Conservation (phyloP, 2,888 invertebrate genomes). For the Nesidiocoris tenuis region DNA sequence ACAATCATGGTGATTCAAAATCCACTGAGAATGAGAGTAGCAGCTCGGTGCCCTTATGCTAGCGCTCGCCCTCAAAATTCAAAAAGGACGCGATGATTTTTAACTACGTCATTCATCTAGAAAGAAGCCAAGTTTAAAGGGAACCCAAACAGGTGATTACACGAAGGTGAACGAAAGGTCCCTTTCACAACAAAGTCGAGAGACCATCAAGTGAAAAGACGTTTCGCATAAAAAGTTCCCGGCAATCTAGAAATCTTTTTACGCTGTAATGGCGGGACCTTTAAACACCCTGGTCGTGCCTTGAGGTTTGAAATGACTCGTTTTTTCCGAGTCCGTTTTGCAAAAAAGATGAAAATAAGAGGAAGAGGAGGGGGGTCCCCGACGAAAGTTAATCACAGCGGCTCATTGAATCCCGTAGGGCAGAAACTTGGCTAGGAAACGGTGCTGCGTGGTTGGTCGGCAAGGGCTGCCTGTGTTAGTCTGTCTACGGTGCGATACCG, state of each 20-base stretch:
- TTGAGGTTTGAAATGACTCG: not conserved
- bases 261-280: constrained; percentile 19
- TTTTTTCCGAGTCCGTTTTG: not conserved
- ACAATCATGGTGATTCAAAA: too few species aligned
- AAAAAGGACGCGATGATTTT: too few species aligned
- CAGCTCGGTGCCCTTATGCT: too few species aligned
- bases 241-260: constrained; percentile 29
- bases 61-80: too few species aligned
- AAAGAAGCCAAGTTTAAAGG: not conserved
- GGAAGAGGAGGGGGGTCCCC: not conserved
- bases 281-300: constrained; percentile 13
- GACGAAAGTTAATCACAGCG: constrained; percentile 25
- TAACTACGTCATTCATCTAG: not conserved
- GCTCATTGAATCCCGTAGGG: constrained; percentile 23
- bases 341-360: not conserved
- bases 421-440: constrained; percentile 15
- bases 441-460: not conserved
- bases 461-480: not conserved
- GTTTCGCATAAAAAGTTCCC: constrained; percentile 4
- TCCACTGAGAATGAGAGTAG: too few species aligned
- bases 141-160: not conserved
- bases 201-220: not conserved
- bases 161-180: not conserved
- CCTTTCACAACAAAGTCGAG: not conserved
- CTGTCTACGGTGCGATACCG: not conserved